A percentile compares a stretch with the other conserved stretches of the same genome.
Evolutionary conservation across 2,888 invertebrate genomes (phyloP).

Genomic region (Phania funesta): DNA sequence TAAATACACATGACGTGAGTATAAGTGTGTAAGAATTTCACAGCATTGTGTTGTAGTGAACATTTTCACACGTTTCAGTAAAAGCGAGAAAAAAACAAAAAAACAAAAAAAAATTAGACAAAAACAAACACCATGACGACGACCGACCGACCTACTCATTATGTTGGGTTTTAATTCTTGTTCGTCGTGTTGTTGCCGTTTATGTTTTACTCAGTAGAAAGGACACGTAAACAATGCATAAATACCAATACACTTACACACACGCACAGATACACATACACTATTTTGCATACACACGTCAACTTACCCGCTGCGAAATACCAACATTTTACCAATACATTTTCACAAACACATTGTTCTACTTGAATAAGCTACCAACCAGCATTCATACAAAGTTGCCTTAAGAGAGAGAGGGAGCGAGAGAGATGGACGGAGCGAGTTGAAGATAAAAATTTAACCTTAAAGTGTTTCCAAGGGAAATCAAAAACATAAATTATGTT

Average conservation of each 20-base stretch:
- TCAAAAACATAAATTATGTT: conserved; percentile 66
- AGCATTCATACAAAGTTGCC: neutral
- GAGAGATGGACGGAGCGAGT: neutral
- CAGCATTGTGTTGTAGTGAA: conserved; percentile 24
- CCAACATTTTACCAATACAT: conserved; percentile 7
- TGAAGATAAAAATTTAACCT: conserved; percentile 56
- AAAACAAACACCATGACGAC: neutral
- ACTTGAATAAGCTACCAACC: neutral
- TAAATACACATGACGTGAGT: no score
- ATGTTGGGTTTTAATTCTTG: conserved; percentile 40
- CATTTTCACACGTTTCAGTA: conserved; percentile 57
- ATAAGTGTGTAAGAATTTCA: neutral
- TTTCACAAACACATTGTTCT: conserved; percentile 1
- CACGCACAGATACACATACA: neutral
- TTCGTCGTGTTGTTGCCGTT: conserved; percentile 28
- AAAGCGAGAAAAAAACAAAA: conserved; percentile 19
- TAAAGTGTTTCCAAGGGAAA: conserved; percentile 59
- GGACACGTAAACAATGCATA: conserved; percentile 40
- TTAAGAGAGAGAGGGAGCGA: neutral
- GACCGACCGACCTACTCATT: conserved; percentile 60
- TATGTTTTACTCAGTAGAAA: conserved; percentile 26
- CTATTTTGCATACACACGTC: neutral
- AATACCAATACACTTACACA: neutral
- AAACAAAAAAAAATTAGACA: conserved; percentile 25
- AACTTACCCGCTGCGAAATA: neutral